Percentiles rank a stretch among this genome's conserved stretches.
These are phyloP conservation scores for Eupithecia insigniata DNA, from an alignment of 2,888 invertebrate genomes.

Conservation along the genomic window DNA sequence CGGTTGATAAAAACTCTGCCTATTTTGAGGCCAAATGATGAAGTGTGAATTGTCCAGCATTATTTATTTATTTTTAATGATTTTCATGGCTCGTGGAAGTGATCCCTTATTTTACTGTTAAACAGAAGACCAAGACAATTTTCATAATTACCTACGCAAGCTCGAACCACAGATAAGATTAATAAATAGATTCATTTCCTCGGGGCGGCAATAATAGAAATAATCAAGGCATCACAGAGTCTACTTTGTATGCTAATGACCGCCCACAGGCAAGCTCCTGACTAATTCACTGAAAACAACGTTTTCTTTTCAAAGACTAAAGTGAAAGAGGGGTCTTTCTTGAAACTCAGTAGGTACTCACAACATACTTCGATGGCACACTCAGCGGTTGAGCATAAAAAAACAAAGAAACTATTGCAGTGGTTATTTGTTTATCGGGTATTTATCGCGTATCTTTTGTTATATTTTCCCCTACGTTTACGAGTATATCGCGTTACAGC, in stretches of 20 bases:
- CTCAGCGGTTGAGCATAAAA: too few relatives aligned
- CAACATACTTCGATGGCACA: too few relatives aligned
- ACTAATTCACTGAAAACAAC: conserved; percentile 74
- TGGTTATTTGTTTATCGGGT: too few relatives aligned
- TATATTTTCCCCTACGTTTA: too few relatives aligned
- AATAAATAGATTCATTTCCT: conserved; percentile 31
- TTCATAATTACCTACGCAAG: conserved; percentile 13
- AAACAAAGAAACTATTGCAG: too few relatives aligned
- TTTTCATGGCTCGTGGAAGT: neutral
- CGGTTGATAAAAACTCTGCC: too few relatives aligned
- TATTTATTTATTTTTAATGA: neutral
- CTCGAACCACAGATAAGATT: conserved; percentile 17
- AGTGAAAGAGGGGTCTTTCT: neutral
- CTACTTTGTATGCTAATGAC: conserved; percentile 45
- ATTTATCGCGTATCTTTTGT: too few relatives aligned
- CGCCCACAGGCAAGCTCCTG: conserved; percentile 52
- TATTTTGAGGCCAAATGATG: too few relatives aligned
- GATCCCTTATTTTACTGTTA: neutral
- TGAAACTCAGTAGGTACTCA: neutral
- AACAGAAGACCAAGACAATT: conserved; percentile 2
- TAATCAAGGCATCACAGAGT: conserved; percentile 38
- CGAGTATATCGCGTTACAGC: too few relatives aligned
- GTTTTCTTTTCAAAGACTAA: conserved; percentile 58
- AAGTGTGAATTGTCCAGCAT: too few relatives aligned
- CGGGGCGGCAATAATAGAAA: conserved; percentile 36